Conservation (phyloP, 1,140 invertebrate species). For the Drosophila ficusphila region DNA sequence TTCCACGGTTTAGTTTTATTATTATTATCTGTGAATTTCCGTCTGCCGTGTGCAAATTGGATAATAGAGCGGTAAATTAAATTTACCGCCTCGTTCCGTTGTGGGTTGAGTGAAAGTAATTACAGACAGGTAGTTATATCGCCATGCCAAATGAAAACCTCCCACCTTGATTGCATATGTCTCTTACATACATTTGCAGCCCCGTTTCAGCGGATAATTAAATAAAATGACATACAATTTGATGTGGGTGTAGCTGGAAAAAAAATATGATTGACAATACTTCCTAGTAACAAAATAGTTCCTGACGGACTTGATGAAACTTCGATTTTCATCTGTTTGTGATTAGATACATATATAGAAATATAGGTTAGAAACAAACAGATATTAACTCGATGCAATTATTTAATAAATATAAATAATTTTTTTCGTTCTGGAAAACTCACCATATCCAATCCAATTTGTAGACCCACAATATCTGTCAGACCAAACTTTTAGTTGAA, state of each 20-base stretch:
- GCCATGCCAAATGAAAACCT: constrained; percentile 3
- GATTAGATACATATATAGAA: background rate
- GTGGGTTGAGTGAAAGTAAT: constrained; percentile 41
- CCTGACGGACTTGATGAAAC: background rate
- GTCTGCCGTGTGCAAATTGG: constrained; percentile 50
- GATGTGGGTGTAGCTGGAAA: background rate
- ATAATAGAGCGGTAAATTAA: constrained; percentile 56
- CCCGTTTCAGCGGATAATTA: background rate
- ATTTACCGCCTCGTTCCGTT: constrained; percentile 15
- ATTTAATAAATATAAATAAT: background rate
- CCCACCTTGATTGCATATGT: background rate
- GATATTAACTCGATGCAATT: too few species aligned
- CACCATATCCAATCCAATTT: background rate
- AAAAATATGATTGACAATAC: constrained; percentile 6
- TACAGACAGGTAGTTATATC: constrained; percentile 18
- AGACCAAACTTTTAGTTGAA: background rate
- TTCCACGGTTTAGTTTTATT: constrained; percentile 47
- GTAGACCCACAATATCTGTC: background rate
- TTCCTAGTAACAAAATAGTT: background rate
- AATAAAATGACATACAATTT: constrained; percentile 19
- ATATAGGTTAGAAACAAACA: too few species aligned
- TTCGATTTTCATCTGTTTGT: background rate
- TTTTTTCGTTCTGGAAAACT: background rate
- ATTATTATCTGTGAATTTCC: constrained; percentile 59
- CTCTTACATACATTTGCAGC: background rate